Conservation (phyloP, 2,888 invertebrate genomes). For the Mimumesa dahlbomi region DNA sequence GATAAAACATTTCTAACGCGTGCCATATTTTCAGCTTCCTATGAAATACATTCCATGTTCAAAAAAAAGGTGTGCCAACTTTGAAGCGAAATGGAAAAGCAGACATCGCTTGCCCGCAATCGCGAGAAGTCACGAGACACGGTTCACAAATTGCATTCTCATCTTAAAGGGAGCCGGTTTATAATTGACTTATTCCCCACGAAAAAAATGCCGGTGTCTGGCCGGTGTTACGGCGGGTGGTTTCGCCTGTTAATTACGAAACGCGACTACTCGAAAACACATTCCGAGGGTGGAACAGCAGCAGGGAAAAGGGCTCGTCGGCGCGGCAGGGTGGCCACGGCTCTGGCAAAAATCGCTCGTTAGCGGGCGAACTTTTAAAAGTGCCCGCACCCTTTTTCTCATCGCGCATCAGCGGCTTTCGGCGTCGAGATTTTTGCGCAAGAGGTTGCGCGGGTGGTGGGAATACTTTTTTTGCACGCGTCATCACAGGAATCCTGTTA, state of each 20-base stretch:
- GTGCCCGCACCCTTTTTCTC: slow-evolving; percentile 43
- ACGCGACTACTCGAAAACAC: slow-evolving; percentile 18
- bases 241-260: slow-evolving; percentile 32
- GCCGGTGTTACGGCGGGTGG: slow-evolving; percentile 5
- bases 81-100: too few relatives aligned
- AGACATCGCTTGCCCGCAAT: too few relatives aligned
- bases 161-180: slow-evolving; percentile 18
- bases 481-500: slow-evolving; percentile 10
- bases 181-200: slow-evolving; percentile 46
- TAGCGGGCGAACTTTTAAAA: slow-evolving; percentile 50
- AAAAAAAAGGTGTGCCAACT: too few relatives aligned
- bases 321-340: slow-evolving; percentile 4
- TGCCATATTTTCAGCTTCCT: too few relatives aligned
- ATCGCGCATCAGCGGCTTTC: slow-evolving; percentile 26
- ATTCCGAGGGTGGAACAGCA: slow-evolving; percentile 13
- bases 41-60: too few relatives aligned
- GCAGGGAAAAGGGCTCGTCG: slow-evolving; percentile 4
- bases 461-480: slow-evolving; percentile 11
- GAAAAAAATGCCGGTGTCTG: slow-evolving; percentile 41
- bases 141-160: not conserved
- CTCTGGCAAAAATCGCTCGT: slow-evolving; percentile 57
- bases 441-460: not conserved
- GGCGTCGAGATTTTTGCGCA: slow-evolving; percentile 27
- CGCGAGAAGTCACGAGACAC: not conserved
- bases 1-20: too few relatives aligned